Evolutionary conservation across 2,888 invertebrate species (phyloP).

Genomic region (Scaptomyza tumidula): DNA sequence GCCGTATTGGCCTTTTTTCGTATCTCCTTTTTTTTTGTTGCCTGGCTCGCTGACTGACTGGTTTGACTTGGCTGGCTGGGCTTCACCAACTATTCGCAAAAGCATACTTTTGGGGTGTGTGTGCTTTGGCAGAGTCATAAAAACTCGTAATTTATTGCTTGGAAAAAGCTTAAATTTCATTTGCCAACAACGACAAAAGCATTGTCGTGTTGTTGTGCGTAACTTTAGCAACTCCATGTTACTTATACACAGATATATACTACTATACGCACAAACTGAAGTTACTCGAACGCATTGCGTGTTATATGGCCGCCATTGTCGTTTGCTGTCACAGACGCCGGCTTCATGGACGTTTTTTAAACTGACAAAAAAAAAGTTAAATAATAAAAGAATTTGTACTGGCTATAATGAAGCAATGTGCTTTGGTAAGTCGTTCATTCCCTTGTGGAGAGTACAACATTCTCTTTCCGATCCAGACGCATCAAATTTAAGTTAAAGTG

Average conservation of each 20-base stretch:
- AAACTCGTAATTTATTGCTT: conserved; percentile 81
- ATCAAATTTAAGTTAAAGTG: conserved; percentile 61
- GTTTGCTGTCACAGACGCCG: conserved; percentile 30
- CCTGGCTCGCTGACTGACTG: conserved; percentile 13
- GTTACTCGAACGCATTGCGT: conserved; percentile 45
- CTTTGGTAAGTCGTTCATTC: conserved; percentile 32
- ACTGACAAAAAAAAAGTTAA: conserved; percentile 50
- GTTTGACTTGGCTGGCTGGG: conserved; percentile 37
- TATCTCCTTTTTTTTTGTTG: conserved; percentile 17
- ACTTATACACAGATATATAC: conserved; percentile 29
- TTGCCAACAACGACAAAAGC: conserved; percentile 75
- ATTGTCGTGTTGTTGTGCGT: conserved; percentile 60
- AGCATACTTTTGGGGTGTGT: conserved; percentile 48
- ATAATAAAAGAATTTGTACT: conserved; percentile 56
- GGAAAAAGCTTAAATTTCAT: conserved; percentile 82
- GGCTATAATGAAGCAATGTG: conserved; percentile 63
- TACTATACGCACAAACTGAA: conserved; percentile 21
- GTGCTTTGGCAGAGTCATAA: conserved; percentile 73
- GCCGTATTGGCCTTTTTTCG: conserved; percentile 43
- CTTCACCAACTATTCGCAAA: conserved; percentile 65
- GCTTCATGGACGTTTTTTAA: conserved; percentile 52
- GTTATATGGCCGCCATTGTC: conserved; percentile 56
- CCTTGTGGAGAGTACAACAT: background rate
- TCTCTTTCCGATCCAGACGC: conserved; percentile 11
- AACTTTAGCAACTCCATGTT: conserved; percentile 59